Evolutionary conservation across 2,113 vertebrate species (phyloP).

Genomic region (Zeus faber): DNA sequence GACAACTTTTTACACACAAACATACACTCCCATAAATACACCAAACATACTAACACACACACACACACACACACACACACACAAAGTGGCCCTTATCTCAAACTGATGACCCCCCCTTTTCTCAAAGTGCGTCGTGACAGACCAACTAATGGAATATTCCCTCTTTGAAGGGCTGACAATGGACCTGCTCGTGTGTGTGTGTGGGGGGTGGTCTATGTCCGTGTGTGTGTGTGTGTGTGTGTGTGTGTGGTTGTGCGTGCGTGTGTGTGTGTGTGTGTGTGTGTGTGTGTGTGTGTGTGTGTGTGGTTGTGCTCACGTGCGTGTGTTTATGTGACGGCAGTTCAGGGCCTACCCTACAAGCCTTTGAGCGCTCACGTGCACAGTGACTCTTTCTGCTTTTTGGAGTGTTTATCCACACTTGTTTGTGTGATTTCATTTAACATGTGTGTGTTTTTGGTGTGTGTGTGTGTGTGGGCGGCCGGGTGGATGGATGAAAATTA

Average conservation of each 20-base stretch:
- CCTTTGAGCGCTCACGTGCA: too few relatives aligned
- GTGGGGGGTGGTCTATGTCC: conserved; percentile 28
- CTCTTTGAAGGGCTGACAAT: conserved; percentile 61
- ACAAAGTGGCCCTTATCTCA: too few relatives aligned
- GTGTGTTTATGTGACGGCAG: conserved; percentile 19
- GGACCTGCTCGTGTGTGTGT: conserved; percentile 54
- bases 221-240: conserved; percentile 3
- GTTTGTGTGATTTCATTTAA: neutral
- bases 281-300: conserved; percentile 16
- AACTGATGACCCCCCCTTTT: too few relatives aligned
- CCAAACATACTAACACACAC: too few relatives aligned
- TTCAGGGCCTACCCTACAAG: too few relatives aligned
- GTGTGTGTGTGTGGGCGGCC: conserved; percentile 32
- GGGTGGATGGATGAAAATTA: conserved; percentile 58
- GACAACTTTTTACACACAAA: too few relatives aligned
- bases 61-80: too few relatives aligned
- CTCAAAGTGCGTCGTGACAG: too few relatives aligned
- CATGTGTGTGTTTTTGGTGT: conserved; percentile 21
- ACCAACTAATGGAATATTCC: conserved; percentile 65
- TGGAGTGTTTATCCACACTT: conserved; percentile 4
- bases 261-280: conserved; percentile 6
- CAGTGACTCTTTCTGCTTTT: conserved; percentile 25
- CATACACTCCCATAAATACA: too few relatives aligned
- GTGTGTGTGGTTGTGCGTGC: too few relatives aligned
- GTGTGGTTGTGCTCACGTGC: neutral